Percentiles rank a stretch among this genome's conserved stretches.
Evolutionary conservation across 2,113 vertebrate species (phyloP).

Genomic region (Accipiter cooperii): DNA sequence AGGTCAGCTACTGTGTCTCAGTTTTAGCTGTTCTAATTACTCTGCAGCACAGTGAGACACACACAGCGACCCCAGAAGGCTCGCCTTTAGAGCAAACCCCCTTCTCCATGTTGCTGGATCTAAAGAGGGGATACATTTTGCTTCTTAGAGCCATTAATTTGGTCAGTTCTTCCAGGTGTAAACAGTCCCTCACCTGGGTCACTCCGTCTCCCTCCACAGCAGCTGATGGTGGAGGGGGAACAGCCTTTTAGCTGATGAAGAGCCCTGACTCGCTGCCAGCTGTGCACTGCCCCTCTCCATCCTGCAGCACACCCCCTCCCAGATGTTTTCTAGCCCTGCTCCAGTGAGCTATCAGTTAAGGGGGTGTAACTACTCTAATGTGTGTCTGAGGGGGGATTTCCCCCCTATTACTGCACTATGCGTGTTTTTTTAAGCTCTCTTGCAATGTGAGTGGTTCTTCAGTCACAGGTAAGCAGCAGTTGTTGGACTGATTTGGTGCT

Average conservation of each 20-base stretch:
- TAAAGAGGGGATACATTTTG: background rate
- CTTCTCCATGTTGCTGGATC: fast-evolving
- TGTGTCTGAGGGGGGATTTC: background rate
- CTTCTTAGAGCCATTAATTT: background rate
- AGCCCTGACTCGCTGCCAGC: background rate
- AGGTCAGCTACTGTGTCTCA: background rate
- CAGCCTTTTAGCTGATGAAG: background rate
- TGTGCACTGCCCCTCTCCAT: background rate
- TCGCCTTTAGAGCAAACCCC: background rate
- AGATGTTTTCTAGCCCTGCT: background rate
- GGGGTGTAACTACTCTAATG: fast-evolving
- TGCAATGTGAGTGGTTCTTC: background rate
- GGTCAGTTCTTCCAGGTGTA: background rate
- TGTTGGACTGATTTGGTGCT: background rate
- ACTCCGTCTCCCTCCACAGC: background rate
- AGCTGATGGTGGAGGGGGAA: background rate
- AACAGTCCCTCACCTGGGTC: background rate
- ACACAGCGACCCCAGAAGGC: background rate
- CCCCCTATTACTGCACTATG: fast-evolving
- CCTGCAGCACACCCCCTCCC: background rate
- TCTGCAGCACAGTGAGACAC: background rate
- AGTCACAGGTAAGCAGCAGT: background rate
- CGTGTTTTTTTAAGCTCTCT: background rate
- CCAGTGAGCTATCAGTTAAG: no score
- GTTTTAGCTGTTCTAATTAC: background rate